phyloP scores from a whole-genome alignment of 2,888 invertebrate genomes.

The Spisula solida region DNA sequence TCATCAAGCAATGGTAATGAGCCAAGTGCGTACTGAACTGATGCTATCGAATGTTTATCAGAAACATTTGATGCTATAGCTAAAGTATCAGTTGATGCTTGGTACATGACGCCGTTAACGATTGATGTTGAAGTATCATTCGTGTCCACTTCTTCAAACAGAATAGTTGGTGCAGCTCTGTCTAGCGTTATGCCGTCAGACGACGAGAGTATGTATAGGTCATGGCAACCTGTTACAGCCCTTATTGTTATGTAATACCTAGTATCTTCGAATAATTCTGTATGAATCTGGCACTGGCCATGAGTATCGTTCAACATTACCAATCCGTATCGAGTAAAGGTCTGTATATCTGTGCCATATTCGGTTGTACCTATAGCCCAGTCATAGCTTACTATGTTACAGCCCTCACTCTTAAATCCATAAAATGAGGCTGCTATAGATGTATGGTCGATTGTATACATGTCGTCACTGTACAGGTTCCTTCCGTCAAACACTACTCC shows the following conservation, averaged over 20 bases:
- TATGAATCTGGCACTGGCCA: constrained; percentile 76
- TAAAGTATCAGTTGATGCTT: constrained; percentile 59
- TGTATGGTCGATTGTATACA: constrained; percentile 72
- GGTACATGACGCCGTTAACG: constrained; percentile 59
- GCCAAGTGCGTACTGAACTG: constrained; percentile 54
- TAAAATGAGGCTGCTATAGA: constrained; percentile 77
- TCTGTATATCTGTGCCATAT: constrained; percentile 75
- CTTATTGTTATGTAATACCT: constrained; percentile 75
- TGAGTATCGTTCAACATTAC: constrained; percentile 74
- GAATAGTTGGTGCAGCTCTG: constrained; percentile 65
- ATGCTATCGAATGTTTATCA: constrained; percentile 58
- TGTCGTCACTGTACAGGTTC: constrained; percentile 65
- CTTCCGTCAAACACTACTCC: constrained; percentile 79
- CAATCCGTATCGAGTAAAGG: constrained; percentile 78
- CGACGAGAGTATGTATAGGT: constrained; percentile 74
- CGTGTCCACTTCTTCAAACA: constrained; percentile 36
- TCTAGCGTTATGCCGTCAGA: constrained; percentile 79
- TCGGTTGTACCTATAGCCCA: constrained; percentile 78
- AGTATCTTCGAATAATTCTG: constrained; percentile 73
- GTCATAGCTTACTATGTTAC: constrained; percentile 77
- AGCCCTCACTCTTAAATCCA: constrained; percentile 80
- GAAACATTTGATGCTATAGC: constrained; percentile 59
- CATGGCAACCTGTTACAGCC: constrained; percentile 78
- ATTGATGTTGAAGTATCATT: constrained; percentile 47
- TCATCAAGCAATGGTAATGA: constrained; percentile 54